These are phyloP conservation scores for Cepphus grylle DNA, from an alignment of 2,113 vertebrate genomes.

Conservation along the genomic window DNA sequence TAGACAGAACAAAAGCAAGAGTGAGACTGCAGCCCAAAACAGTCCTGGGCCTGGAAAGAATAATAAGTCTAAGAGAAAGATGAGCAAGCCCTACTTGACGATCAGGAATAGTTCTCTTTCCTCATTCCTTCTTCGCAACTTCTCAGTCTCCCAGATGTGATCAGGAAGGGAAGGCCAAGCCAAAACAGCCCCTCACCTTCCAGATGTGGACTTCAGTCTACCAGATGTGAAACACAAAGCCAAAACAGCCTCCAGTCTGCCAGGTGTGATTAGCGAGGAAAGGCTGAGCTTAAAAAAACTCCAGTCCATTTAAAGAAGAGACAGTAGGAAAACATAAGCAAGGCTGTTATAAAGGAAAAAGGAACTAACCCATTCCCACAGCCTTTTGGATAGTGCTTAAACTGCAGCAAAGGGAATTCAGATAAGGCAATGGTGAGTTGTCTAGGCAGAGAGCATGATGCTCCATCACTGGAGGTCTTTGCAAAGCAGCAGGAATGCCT, in stretches of 20 bases:
- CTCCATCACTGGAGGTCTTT: neutral
- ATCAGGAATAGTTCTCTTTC: neutral
- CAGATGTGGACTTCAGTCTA: neutral
- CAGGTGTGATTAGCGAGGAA: neutral
- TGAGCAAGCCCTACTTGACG: neutral
- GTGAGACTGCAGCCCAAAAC: neutral
- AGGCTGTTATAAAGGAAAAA: neutral
- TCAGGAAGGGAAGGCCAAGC: neutral
- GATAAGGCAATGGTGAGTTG: neutral
- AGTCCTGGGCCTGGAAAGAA: neutral
- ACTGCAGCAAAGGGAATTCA: neutral
- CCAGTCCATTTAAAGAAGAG: neutral
- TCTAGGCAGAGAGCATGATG: neutral
- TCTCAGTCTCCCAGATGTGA: neutral
- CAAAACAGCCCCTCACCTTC: neutral
- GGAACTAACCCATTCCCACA: neutral
- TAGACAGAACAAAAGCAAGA: constrained; percentile 38
- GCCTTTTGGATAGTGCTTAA: neutral
- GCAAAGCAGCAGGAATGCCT: neutral
- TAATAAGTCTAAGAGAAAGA: neutral
- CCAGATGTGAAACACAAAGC: neutral
- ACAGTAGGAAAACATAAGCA: neutral
- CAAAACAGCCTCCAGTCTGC: neutral
- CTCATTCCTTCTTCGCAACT: neutral
- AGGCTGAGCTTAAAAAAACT: neutral